Evolutionary conservation across 2,797 vertebrate genomes (phyloP), one percentile per base, ranked within the genome.

Genomic region (Pterois miles): DNA sequence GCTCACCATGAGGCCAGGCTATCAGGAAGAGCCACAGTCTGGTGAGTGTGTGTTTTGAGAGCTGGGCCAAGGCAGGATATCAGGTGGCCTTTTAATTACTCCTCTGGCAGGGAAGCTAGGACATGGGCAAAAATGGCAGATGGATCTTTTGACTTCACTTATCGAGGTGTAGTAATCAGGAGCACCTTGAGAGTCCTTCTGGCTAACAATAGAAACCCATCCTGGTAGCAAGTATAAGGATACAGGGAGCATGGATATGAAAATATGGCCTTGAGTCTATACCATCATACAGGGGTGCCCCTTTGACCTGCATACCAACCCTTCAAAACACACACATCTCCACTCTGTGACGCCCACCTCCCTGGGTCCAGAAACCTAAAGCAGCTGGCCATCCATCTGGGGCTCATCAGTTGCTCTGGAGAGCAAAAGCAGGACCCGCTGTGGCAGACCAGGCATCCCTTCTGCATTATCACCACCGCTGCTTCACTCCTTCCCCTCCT

Each of bases 321-420:
- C 76, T 43, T 71, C 40, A 65, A 71, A 89, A 82, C 65, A 68
- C 57, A 54, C 50, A 65, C 23, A 29, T 11, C 33, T 65, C 74
- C 72, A 66, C 68, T 38, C 40, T 4, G 60, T 58, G 78, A 85
- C 75, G 70, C 80, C 85, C 76, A 36, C 65, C 86, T 87, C 85
- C 82, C 65, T 57, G 69, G 79, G 86, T 63, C 73, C 72, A 20
- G 56, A 90, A 89, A 91, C 77, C 73, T 62, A 29, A 91, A 91
- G 89, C 92, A 92, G 90, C 90, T 90, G 91, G 78, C 74, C 29
- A 5, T 90, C 90, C 90, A 93, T 92, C 89, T 94, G 93, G 87
- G 89, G 74, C 80, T 89, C 90, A 92, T 93, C 90, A 92, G 86
- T 69, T 74, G 80, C 86, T 88, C 87, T 36, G 57, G 74, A 89